Conservation (phyloP, 2,113 vertebrate species). For the Labrus mixtus region DNA sequence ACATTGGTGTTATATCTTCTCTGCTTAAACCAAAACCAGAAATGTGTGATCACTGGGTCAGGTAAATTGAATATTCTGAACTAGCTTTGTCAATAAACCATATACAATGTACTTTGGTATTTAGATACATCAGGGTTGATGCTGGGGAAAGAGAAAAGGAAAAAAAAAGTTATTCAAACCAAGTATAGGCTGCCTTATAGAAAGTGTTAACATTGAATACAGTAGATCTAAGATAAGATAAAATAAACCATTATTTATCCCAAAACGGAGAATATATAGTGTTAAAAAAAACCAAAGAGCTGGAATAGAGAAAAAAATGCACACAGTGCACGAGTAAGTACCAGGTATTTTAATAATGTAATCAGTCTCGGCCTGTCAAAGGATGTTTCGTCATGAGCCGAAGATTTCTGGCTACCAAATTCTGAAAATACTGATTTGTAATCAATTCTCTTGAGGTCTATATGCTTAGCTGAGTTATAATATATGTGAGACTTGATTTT, state of each 20-base stretch:
- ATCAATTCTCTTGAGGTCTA: background rate
- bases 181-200: conserved; percentile 15
- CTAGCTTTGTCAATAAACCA: conserved; percentile 44
- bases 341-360: no score
- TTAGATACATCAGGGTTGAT: conserved; percentile 18
- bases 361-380: no score
- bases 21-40: conserved; percentile 41
- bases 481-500: background rate
- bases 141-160: conserved; percentile 1
- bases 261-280: no score
- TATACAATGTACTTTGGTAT: conserved; percentile 20
- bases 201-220: background rate
- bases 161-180: conserved; percentile 1
- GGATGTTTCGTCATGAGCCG: no score
- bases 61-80: conserved; percentile 53
- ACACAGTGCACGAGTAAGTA: no score
- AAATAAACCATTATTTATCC: no score
- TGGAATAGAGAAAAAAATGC: no score
- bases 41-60: conserved; percentile 63
- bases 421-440: no score
- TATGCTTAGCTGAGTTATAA: background rate
- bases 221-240: no score
- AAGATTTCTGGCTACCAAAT: no score
- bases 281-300: no score
- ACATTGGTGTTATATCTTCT: conserved; percentile 59